Evolutionary conservation across 1,140 invertebrate genomes (phyloP).

Genomic region (Magallana angulata): DNA sequence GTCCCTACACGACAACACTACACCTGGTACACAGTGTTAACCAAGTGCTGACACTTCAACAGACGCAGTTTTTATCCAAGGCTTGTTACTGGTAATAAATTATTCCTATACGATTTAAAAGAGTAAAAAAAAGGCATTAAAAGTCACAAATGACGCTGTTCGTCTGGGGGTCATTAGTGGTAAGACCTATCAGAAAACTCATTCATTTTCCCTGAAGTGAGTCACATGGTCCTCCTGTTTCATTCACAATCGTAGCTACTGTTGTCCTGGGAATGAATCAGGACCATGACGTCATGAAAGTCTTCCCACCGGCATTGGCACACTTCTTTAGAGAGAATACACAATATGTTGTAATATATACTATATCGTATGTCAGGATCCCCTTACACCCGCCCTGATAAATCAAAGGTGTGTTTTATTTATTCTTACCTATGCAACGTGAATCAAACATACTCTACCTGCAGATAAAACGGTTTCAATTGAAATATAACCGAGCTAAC

Average conservation of each 20-base stretch:
- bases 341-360: background rate
- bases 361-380: background rate
- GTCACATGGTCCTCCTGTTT: background rate
- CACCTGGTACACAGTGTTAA: too few species aligned
- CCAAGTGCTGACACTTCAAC: too few species aligned
- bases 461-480: background rate
- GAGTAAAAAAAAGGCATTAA: background rate
- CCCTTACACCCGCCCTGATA: background rate
- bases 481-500: background rate
- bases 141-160: background rate
- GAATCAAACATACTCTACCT: background rate
- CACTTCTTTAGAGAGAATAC: background rate
- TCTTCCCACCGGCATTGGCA: background rate
- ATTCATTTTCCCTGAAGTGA: conserved; percentile 16
- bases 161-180: background rate
- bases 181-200: background rate
- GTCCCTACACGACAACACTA: too few species aligned
- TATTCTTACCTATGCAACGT: background rate
- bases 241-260: conserved; percentile 25
- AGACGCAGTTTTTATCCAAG: too few species aligned
- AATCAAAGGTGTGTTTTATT: conserved; percentile 31
- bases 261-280: conserved; percentile 4
- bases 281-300: background rate
- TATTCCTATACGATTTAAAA: background rate
- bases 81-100: conserved; percentile 4